Evolutionary conservation across 2,797 vertebrate genomes (phyloP).

Genomic region (Sebastiscus tertius): DNA sequence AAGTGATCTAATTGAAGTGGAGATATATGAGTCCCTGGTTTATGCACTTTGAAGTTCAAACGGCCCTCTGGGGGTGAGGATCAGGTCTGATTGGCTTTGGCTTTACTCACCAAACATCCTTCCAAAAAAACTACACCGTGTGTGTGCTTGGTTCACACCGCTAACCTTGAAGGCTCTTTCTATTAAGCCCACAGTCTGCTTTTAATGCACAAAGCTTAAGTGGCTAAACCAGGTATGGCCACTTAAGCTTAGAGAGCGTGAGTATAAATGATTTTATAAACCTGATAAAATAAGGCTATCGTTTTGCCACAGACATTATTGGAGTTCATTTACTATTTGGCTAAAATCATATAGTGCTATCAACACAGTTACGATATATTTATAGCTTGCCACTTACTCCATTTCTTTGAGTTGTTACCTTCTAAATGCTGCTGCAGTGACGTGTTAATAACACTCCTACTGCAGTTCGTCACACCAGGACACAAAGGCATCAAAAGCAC

Average conservation of each 20-base stretch:
- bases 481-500: conserved; percentile 32
- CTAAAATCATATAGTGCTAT: conserved; percentile 27
- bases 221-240: conserved; percentile 17
- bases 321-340: conserved; percentile 47
- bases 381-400: conserved; percentile 32
- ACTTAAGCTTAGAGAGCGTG: background rate
- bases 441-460: background rate
- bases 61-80: background rate
- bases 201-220: conserved; percentile 26
- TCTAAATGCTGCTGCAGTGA: background rate
- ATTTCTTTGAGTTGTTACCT: conserved; percentile 43
- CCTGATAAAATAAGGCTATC: conserved; percentile 31
- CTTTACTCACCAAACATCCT: conserved; percentile 15
- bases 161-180: conserved; percentile 3
- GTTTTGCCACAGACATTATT: conserved; percentile 37
- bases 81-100: conserved; percentile 11
- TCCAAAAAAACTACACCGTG: background rate
- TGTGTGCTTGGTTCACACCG: background rate
- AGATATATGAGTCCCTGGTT: conserved; percentile 7
- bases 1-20: conserved; percentile 20
- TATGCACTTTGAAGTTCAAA: conserved; percentile 12
- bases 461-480: conserved; percentile 21
- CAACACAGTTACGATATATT: conserved; percentile 38
- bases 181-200: conserved; percentile 4
- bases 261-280: conserved; percentile 43